These are phyloP conservation scores for Drosophila vallismaia DNA, from an alignment of 2,888 invertebrate genomes.

Conservation along the genomic window DNA sequence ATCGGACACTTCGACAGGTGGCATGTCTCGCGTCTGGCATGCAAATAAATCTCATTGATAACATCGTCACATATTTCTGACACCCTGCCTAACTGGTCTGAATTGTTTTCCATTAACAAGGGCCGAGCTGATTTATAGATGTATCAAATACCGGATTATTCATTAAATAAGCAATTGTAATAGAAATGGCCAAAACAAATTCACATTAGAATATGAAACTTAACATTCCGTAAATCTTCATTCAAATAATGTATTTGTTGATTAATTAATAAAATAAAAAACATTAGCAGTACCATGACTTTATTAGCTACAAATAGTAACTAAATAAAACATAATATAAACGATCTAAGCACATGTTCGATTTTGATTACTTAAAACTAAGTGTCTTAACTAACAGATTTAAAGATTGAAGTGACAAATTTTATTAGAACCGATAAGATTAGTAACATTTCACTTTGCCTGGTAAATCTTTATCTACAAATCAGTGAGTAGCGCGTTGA, in stretches of 20 bases:
- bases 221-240: too few species aligned
- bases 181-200: background rate
- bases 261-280: background rate
- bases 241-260: background rate
- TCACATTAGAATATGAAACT: too few species aligned
- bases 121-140: conserved; percentile 20
- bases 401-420: conserved; percentile 38
- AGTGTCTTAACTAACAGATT: conserved; percentile 32
- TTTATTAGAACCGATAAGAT: conserved; percentile 61
- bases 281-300: background rate
- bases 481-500: background rate
- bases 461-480: background rate
- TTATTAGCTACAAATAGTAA: too few species aligned
- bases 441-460: conserved; percentile 8
- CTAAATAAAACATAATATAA: background rate
- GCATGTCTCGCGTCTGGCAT: conserved; percentile 13
- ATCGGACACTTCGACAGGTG: conserved; percentile 15
- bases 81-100: conserved; percentile 43
- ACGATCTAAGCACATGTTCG: background rate
- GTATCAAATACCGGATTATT: conserved; percentile 10
- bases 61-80: conserved; percentile 46
- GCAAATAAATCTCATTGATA: conserved; percentile 55
- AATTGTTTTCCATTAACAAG: conserved; percentile 13
- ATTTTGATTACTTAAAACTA: conserved; percentile 28
- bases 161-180: background rate